phyloP scores from a whole-genome alignment of 2,113 vertebrate genomes.

The Phalacrocorax carbo region DNA sequence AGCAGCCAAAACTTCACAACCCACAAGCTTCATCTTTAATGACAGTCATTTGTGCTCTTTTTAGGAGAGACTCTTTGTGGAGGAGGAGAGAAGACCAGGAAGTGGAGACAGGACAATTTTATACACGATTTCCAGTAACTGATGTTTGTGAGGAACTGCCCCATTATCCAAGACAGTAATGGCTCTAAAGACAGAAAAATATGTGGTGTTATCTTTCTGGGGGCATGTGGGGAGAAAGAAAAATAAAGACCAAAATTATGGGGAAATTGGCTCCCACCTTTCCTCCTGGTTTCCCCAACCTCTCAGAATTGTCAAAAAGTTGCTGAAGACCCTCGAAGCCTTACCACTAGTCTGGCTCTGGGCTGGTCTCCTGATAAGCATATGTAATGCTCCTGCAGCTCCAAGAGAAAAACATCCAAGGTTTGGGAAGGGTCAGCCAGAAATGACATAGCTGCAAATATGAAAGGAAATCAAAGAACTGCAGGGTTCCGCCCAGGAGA shows the following conservation, averaged over 20 bases:
- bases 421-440: constrained; percentile 48
- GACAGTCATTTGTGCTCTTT: background rate
- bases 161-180: background rate
- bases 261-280: background rate
- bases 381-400: background rate
- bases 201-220: background rate
- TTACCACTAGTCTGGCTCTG: background rate
- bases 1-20: background rate
- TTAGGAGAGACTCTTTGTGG: background rate
- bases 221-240: background rate
- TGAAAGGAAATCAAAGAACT: constrained; percentile 15
- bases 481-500: constrained; percentile 20
- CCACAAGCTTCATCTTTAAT: background rate
- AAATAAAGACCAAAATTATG: background rate
- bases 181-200: background rate
- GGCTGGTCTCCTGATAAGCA: background rate
- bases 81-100: background rate
- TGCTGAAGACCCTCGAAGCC: background rate
- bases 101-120: background rate
- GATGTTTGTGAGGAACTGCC: background rate
- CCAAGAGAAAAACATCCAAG: constrained; percentile 10
- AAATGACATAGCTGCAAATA: background rate
- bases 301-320: background rate
- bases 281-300: background rate
- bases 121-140: background rate